These are phyloP conservation scores for Trichogramma pretiosum DNA, from an alignment of 1,140 invertebrate genomes.

Conservation along the genomic window DNA sequence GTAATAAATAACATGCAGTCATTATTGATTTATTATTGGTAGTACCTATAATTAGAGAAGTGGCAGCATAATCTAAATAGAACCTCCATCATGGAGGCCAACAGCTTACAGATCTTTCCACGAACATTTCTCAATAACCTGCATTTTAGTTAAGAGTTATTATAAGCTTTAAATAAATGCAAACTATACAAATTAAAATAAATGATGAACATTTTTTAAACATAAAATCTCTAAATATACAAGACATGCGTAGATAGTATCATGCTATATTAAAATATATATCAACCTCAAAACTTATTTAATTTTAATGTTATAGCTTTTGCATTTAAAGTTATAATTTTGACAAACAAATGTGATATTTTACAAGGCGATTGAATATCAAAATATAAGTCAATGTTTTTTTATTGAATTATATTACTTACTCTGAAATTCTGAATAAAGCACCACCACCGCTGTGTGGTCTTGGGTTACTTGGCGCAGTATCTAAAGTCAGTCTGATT, in stretches of 20 bases:
- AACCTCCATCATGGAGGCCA: constrained; percentile 54
- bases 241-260: constrained; percentile 17
- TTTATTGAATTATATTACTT: constrained; percentile 30
- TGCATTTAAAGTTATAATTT: constrained; percentile 16
- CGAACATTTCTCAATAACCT: constrained; percentile 49
- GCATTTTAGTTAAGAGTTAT: constrained; percentile 42
- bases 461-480: constrained; percentile 41
- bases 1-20: constrained; percentile 25
- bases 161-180: constrained; percentile 29
- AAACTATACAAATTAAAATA: too few species aligned
- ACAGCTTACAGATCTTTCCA: constrained; percentile 53
- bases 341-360: too few species aligned
- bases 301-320: background rate
- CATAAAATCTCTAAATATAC: too few species aligned
- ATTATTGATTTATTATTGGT: constrained; percentile 37
- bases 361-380: too few species aligned
- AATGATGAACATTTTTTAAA: too few species aligned
- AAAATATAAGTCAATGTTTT: background rate
- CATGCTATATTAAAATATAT: constrained; percentile 16
- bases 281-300: constrained; percentile 8
- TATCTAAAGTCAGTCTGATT: constrained; percentile 53
- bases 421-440: constrained; percentile 54
- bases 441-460: constrained; percentile 41
- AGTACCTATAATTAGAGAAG: constrained; percentile 50
- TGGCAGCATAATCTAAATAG: constrained; percentile 57